Evolutionary conservation across 2,888 invertebrate species (phyloP).

Genomic region (Drosophila putrida): DNA sequence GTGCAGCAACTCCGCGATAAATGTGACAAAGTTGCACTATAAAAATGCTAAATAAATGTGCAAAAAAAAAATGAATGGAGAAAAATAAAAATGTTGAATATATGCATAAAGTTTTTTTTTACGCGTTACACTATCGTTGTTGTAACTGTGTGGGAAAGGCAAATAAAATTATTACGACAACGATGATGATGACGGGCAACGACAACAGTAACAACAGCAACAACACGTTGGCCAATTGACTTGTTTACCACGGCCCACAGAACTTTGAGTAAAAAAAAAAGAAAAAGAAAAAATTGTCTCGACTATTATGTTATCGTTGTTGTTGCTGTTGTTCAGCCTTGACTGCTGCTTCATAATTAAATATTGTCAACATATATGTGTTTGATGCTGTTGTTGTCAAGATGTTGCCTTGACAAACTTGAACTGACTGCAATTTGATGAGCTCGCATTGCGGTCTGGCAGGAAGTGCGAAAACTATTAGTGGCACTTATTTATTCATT

Average conservation of each 20-base stretch:
- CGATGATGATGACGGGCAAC: slow-evolving; percentile 20
- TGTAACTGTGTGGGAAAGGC: slow-evolving; percentile 67
- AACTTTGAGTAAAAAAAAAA: slow-evolving; percentile 23
- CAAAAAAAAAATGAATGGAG: slow-evolving; percentile 16
- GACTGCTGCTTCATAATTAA: slow-evolving; percentile 68
- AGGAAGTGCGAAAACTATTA: slow-evolving; percentile 84
- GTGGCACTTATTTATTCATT: slow-evolving; percentile 84
- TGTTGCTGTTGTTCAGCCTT: slow-evolving; percentile 39
- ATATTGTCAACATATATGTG: slow-evolving; percentile 71
- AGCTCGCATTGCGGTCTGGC: slow-evolving; percentile 52
- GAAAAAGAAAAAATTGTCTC: slow-evolving; percentile 20
- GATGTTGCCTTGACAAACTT: slow-evolving; percentile 19
- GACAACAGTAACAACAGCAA: slow-evolving; percentile 10
- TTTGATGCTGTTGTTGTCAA: slow-evolving; percentile 33
- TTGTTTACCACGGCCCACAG: slow-evolving; percentile 57
- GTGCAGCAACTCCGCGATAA: slow-evolving; percentile 61
- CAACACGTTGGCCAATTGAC: slow-evolving; percentile 47
- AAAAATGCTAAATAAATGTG: slow-evolving; percentile 64
- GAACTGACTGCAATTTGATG: slow-evolving; percentile 64
- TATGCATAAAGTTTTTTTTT: slow-evolving; percentile 15
- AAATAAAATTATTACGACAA: slow-evolving; percentile 71
- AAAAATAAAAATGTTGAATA: slow-evolving; percentile 12
- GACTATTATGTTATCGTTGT: slow-evolving; percentile 51
- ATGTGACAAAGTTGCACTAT: slow-evolving; percentile 70
- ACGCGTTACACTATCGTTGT: slow-evolving; percentile 8